Evolutionary conservation across 2,113 vertebrate genomes (phyloP), one percentile per base, ranked within the genome.

Genomic region (Muntiacus reevesi): DNA sequence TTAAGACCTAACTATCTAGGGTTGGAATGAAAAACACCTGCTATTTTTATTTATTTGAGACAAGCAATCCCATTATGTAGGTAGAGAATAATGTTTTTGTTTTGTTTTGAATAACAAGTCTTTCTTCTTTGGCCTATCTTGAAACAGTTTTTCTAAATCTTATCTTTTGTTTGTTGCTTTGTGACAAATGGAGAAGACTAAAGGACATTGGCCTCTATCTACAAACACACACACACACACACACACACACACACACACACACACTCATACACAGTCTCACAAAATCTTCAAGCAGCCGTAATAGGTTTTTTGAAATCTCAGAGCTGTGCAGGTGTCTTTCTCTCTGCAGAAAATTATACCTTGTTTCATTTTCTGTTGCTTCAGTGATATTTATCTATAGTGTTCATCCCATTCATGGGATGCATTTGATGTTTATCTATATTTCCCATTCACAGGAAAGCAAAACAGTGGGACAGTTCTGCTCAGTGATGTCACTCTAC

Each of bases 361-460:
- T 47, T 93, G 55, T 97, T 97, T 98, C 93, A 85, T 92, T 94
- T 97, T 98, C 97, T 96, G 59, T 97, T 94, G 78, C 83, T 97
- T 54, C 83, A 64, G 5, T 91, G 89, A 94, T 59, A 87, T 83
- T n/a, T 97, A 43, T 82, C 89, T 92, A 0, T 7, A 19, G 67
- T 57, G 36, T 33, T 83, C 76, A 45, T 67, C 19, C 79, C 55
- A 55, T 67, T 74, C 45, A 52, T 21, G 17, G 45, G 21, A 74
- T 74, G 36, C 67, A 40, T 74, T 74, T 88, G 89, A 92, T 59
- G 84, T 89, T n/a, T 96, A 47, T 82, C 89, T 92, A 0, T 7
- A 33, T 76, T 57, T 67, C 16, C 79, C 55, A 52, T 60, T 74
- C 40, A 52, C 14, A 15, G 40, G 28, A 74, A 74, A 74, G 67